Evolutionary conservation across 1,140 invertebrate genomes (phyloP).

Genomic region (Polypedilum pembai): DNA sequence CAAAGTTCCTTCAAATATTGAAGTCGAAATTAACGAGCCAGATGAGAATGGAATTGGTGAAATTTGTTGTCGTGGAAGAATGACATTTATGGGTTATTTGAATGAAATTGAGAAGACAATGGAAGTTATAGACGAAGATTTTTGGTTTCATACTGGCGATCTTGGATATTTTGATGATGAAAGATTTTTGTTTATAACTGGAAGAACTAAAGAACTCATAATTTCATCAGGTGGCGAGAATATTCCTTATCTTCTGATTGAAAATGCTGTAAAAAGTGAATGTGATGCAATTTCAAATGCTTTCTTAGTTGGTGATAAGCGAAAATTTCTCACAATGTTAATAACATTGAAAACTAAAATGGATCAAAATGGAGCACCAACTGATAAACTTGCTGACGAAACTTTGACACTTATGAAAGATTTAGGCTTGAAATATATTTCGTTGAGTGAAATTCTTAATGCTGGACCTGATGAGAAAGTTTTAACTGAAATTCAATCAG

Average conservation of each 20-base stretch:
- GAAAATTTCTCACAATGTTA: constrained; percentile 77
- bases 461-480: constrained; percentile 52
- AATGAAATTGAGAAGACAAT: constrained; percentile 42
- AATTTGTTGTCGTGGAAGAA: constrained; percentile 64
- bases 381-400: constrained; percentile 59
- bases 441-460: constrained; percentile 61
- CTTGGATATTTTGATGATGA: constrained; percentile 66
- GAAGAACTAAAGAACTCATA: constrained; percentile 76
- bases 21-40: constrained; percentile 58
- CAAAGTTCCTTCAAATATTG: constrained; percentile 51
- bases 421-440: constrained; percentile 62
- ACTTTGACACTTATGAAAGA: constrained; percentile 63
- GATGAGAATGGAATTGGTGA: constrained; percentile 71
- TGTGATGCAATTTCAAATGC: constrained; percentile 71
- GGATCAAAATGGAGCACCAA: constrained; percentile 58
- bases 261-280: constrained; percentile 68
- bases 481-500: constrained; percentile 64
- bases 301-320: constrained; percentile 76
- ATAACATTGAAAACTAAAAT: constrained; percentile 73
- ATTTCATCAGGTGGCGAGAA: constrained; percentile 95
- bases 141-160: constrained; percentile 75
- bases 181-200: constrained; percentile 73
- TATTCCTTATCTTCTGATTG: constrained; percentile 79
- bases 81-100: constrained; percentile 86
- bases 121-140: constrained; percentile 62